Percentiles rank a stretch among this genome's conserved stretches.
Conservation (phyloP, 2,888 invertebrate species). For the Gari tellinella region DNA sequence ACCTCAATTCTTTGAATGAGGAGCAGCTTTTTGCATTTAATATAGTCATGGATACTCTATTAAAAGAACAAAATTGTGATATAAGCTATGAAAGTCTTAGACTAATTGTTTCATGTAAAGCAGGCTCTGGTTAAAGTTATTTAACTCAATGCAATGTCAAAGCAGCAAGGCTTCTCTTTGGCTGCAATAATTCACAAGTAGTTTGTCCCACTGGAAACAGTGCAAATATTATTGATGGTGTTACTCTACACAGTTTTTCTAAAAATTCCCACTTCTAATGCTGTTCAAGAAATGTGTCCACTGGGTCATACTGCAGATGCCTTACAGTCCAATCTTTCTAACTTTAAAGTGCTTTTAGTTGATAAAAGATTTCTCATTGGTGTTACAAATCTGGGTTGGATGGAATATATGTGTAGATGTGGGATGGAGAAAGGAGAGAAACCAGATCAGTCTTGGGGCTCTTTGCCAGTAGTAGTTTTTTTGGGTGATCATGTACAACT, state of each 20-base stretch:
- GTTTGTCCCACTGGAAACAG: constrained; percentile 63
- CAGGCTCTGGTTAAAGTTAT: constrained; percentile 57
- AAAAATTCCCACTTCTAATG: constrained; percentile 48
- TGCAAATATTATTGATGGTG: constrained; percentile 59
- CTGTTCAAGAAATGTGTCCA: constrained; percentile 46
- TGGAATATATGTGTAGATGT: constrained; percentile 39
- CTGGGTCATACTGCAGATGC: constrained; percentile 44
- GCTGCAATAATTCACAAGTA: constrained; percentile 52
- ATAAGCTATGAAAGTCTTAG: constrained; percentile 30
- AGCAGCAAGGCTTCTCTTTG: constrained; percentile 38
- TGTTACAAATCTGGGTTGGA: constrained; percentile 47
- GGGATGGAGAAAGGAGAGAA: constrained; percentile 22
- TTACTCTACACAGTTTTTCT: constrained; percentile 59
- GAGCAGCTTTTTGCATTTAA: constrained; percentile 60
- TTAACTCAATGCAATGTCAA: constrained; percentile 57
- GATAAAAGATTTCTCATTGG: constrained; percentile 63
- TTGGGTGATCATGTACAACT: constrained; percentile 62
- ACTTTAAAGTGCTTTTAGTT: constrained; percentile 44
- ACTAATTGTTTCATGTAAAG: constrained; percentile 55
- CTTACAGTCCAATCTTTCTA: constrained; percentile 48
- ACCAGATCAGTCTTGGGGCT: constrained; percentile 39
- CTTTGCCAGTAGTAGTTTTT: constrained; percentile 61
- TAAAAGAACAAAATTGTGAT: constrained; percentile 12
- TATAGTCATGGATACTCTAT: constrained; percentile 48
- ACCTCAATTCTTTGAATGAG: constrained; percentile 39